Evolutionary conservation across 2,797 vertebrate genomes (phyloP).

Genomic region (Vipera latastei): DNA sequence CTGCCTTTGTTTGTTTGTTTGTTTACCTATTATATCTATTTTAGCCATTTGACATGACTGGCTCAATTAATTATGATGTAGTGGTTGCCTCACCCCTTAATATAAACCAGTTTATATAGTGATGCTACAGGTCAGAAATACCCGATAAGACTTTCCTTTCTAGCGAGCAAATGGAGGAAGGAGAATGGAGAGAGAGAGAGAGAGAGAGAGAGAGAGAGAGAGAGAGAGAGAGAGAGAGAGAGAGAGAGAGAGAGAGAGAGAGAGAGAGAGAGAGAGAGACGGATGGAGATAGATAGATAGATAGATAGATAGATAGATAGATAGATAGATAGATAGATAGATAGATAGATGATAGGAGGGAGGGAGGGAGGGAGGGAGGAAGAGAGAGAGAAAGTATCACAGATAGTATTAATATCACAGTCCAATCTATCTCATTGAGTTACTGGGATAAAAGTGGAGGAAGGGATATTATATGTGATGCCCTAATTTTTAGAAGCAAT

Average conservation of each 20-base stretch:
- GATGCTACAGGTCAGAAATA: not conserved
- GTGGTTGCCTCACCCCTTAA: slow-evolving; percentile 18
- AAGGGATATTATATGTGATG: not conserved
- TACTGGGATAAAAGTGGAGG: not conserved
- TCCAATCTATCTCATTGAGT: not conserved
- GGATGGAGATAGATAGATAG: not conserved
- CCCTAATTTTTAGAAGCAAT: not conserved
- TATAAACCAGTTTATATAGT: not conserved
- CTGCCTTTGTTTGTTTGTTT: not conserved
- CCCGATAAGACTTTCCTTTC: not conserved
- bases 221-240: not conserved
- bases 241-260: not conserved
- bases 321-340: not conserved
- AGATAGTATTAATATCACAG: not conserved
- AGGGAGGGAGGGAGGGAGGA: no score
- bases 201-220: not conserved
- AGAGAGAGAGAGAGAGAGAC: not conserved
- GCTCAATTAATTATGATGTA: not conserved
- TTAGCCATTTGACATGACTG: slow-evolving; percentile 1
- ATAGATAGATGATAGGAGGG: no score
- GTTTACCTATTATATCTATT: not conserved
- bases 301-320: not conserved
- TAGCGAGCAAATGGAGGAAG: not conserved
- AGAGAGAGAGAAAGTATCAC: not conserved
- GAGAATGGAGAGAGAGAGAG: not conserved